Base-by-base conservation (phyloP, 2,797 vertebrate genomes). In the Neoniphon sammara region DNA sequence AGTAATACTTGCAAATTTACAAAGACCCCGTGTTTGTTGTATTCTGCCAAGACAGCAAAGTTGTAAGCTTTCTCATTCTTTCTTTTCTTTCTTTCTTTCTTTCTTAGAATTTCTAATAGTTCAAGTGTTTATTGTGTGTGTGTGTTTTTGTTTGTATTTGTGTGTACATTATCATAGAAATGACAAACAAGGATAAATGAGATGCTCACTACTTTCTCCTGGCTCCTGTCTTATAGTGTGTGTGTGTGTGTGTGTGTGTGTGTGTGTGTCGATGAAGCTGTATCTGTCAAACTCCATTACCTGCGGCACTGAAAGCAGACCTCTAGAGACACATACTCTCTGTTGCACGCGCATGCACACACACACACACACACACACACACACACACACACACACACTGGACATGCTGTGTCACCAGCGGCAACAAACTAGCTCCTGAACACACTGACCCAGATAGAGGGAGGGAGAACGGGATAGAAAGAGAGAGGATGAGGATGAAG, bases 401-500 rank as follows among this genome's bases (percentile, higher is more conserved):
- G 54, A 50, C 78, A 74, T 72, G 69, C 78, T 84, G 64, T 81
- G 87, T 88, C 85, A 89, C 85, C 85, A 78, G 73, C 57, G 61
- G 85, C 86, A 85, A 78, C 57, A 44, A 78, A 50, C 10, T 3
- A 61, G 77, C 59, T 76, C 81, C 67, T 82, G 23, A 44, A 62
- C 76, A 78, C 73, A 57, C 65, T 91, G 90, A 91, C 90, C 89
- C 83, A 88, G 60, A 89, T 87, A 87, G 64, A 82, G 59, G 2
- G 12, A 62, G 72, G 56, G 65, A 47, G 61, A 69, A 8, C 52
- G 69, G 77, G 62, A 81, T 34, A 1, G n/a, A 67, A 50, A 30
- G 27, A 67, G 61, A 44, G 52, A 18, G 23, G 42, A 23, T 39
- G 52, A n/a, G n/a, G n/a, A n/a, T n/a, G n/a, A n/a, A n/a, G n/a